A percentile compares a stretch with the other conserved stretches of the same genome.
Conservation (phyloP, 2,797 vertebrate species). For the Amblyopsis hoosieri region DNA sequence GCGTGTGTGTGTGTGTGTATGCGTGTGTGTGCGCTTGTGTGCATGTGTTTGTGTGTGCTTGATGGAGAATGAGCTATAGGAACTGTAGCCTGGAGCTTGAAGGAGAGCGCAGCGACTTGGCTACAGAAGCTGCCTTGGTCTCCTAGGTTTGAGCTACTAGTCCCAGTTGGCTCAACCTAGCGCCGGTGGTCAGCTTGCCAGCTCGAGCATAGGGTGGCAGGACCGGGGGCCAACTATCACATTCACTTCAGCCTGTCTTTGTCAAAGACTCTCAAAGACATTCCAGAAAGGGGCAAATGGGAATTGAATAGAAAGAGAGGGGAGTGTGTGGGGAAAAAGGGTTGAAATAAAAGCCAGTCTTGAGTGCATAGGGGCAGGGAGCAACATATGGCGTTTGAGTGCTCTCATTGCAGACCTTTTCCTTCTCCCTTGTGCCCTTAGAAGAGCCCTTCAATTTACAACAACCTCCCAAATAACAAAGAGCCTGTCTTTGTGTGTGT, state of each 20-base stretch:
- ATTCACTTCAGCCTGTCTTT: constrained; percentile 73
- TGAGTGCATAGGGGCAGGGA: constrained; percentile 63
- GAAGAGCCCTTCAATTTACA: constrained; percentile 75
- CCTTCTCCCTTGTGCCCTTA: constrained; percentile 56
- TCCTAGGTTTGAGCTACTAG: constrained; percentile 67
- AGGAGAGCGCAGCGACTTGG: constrained; percentile 69
- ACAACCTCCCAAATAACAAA: constrained; percentile 60
- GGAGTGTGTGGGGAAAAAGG: constrained; percentile 44
- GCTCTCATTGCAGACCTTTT: constrained; percentile 70
- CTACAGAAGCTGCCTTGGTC: constrained; percentile 51
- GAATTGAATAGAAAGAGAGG: constrained; percentile 52
- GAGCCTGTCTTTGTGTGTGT: constrained; percentile 44
- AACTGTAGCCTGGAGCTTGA: constrained; percentile 71
- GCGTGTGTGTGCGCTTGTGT: background rate
- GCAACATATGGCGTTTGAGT: constrained; percentile 81
- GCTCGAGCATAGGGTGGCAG: constrained; percentile 55
- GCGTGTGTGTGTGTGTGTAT: background rate
- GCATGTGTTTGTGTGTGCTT: background rate
- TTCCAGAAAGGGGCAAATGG: constrained; percentile 70
- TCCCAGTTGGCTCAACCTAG: constrained; percentile 68
- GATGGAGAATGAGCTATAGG: constrained; percentile 31
- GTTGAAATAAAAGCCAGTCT: constrained; percentile 72
- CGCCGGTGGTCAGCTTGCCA: constrained; percentile 74
- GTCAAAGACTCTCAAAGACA: constrained; percentile 80
- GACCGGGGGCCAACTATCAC: constrained; percentile 69